A percentile compares a stretch with the other conserved stretches of the same genome.
phyloP scores from a whole-genome alignment of 2,888 invertebrate genomes.

The Lacanobia wlatinum region DNA sequence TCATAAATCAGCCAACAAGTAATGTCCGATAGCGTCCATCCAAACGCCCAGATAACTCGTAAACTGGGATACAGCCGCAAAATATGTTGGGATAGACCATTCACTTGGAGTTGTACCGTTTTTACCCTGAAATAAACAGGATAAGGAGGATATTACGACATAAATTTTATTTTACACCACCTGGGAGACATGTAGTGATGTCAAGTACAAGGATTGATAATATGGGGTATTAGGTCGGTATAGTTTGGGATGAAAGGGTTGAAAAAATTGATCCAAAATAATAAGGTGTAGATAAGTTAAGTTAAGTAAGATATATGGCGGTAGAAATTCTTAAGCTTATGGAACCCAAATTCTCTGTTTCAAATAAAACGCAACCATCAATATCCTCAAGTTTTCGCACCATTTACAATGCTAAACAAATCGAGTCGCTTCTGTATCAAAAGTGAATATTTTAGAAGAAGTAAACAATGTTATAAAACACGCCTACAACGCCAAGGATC shows the following conservation, averaged over 20 bases:
- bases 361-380: constrained; percentile 12
- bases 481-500: constrained; percentile 20
- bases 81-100: constrained; percentile 61
- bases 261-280: constrained; percentile 24
- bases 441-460: constrained; percentile 37
- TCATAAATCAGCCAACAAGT: constrained; percentile 74
- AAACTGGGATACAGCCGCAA: constrained; percentile 66
- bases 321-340: background rate
- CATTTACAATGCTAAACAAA: constrained; percentile 29
- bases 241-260: constrained; percentile 6
- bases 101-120: constrained; percentile 48
- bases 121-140: constrained; percentile 45
- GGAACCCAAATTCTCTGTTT: background rate
- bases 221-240: constrained; percentile 15
- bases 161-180: constrained; percentile 65
- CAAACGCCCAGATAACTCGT: constrained; percentile 70
- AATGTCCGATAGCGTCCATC: constrained; percentile 71
- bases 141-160: constrained; percentile 50
- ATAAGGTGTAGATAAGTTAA: constrained; percentile 1
- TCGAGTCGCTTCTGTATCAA: constrained; percentile 7
- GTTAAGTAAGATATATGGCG: background rate
- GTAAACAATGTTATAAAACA: constrained; percentile 58
- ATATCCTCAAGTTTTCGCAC: constrained; percentile 10
- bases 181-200: constrained; percentile 43
- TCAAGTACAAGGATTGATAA: constrained; percentile 33